Percentiles rank a stretch among this genome's conserved stretches.
These are phyloP conservation scores for Arnoldichthys spilopterus DNA, from an alignment of 2,797 vertebrate species.

Conservation along the genomic window DNA sequence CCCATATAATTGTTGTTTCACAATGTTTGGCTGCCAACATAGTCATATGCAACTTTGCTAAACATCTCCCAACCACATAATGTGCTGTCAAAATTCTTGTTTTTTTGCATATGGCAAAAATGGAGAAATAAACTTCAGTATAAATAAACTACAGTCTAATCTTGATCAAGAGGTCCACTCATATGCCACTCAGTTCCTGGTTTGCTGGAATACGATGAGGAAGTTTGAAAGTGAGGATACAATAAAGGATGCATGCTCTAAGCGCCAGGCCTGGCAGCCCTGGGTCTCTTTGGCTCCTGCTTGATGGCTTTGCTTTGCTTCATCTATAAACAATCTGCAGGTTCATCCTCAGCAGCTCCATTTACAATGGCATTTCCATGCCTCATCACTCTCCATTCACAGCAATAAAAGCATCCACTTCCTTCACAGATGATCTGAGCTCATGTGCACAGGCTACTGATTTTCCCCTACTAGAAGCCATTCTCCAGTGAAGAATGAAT, in stretches of 20 bases:
- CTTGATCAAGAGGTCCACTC: neutral
- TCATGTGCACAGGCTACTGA: slow-evolving; percentile 24
- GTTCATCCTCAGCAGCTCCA: slow-evolving; percentile 40
- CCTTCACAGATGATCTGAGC: slow-evolving; percentile 40
- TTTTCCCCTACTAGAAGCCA: slow-evolving; percentile 19
- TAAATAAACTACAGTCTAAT: slow-evolving; percentile 23
- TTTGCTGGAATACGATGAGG: slow-evolving; percentile 21
- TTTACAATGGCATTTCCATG: slow-evolving; percentile 49
- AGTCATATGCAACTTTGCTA: no score
- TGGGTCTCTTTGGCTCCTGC: neutral
- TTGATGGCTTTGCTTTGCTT: slow-evolving; percentile 39
- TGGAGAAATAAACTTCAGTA: neutral
- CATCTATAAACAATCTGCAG: slow-evolving; percentile 53
- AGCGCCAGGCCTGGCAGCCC: slow-evolving; percentile 4
- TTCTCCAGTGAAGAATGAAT: slow-evolving; percentile 21
- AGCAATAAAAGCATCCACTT: slow-evolving; percentile 48
- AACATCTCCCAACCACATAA: no score
- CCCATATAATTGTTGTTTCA: no score
- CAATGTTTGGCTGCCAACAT: no score
- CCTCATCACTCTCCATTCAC: slow-evolving; percentile 54
- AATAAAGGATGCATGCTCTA: slow-evolving; percentile 30
- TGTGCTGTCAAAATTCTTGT: no score
- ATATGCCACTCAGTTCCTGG: slow-evolving; percentile 9
- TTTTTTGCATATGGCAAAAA: no score
- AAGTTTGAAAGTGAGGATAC: slow-evolving; percentile 33